phyloP scores from a whole-genome alignment of 2,888 invertebrate genomes.

The Leptinotarsa juncta region DNA sequence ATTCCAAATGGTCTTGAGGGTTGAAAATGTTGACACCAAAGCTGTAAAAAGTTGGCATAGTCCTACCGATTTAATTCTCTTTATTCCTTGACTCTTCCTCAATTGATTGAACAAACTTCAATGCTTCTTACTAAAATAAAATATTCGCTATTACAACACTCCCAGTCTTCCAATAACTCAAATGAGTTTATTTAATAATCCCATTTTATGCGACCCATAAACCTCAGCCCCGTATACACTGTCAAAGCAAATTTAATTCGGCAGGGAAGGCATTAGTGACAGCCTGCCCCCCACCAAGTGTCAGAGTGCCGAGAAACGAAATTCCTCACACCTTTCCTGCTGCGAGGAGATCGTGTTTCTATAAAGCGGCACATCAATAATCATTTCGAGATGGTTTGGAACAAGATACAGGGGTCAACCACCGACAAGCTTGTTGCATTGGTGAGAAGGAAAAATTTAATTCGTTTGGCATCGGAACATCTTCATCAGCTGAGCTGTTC shows the following conservation, averaged over 20 bases:
- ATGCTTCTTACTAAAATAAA: too few relatives aligned
- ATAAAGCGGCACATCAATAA: slow-evolving; percentile 42
- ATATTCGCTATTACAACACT: slow-evolving; percentile 5
- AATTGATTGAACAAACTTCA: too few relatives aligned
- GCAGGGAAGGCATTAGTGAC: slow-evolving; percentile 35
- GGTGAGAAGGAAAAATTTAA: background rate
- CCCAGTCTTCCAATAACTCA: slow-evolving; percentile 29
- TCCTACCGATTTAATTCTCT: too few relatives aligned
- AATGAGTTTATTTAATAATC: slow-evolving; percentile 38
- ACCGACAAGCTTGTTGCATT: background rate
- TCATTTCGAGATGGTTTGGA: slow-evolving; percentile 26
- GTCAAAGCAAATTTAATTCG: slow-evolving; percentile 49
- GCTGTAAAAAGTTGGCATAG: too few relatives aligned
- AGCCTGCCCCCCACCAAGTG: slow-evolving; percentile 49
- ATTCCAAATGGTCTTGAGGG: too few relatives aligned
- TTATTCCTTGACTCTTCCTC: too few relatives aligned
- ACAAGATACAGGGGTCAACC: slow-evolving; percentile 28
- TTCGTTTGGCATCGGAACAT: background rate
- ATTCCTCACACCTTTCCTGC: slow-evolving; percentile 47
- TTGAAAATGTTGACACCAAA: too few relatives aligned
- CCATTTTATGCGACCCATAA: slow-evolving; percentile 41
- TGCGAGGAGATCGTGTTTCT: slow-evolving; percentile 41
- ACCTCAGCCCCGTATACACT: slow-evolving; percentile 37
- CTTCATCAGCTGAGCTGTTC: background rate
- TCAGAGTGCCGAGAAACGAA: slow-evolving; percentile 53